Evolutionary conservation across 2,888 invertebrate genomes (phyloP).

Genomic region (Zelleria hepariella): DNA sequence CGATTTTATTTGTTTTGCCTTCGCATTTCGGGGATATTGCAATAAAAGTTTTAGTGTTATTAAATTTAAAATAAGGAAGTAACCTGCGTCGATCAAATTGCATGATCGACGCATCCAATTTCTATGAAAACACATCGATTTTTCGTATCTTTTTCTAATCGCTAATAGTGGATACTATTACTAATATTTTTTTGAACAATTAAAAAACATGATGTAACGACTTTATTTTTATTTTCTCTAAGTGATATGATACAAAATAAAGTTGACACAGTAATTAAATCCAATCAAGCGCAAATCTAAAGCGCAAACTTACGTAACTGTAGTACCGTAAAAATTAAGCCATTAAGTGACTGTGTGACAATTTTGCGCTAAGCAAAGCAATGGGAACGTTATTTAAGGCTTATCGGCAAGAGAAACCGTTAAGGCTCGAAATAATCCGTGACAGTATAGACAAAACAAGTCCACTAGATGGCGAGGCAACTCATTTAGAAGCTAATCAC

Average conservation of each 20-base stretch:
- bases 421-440: background rate
- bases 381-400: background rate
- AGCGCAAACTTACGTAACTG: background rate
- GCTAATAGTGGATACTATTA: too few relatives aligned
- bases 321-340: background rate
- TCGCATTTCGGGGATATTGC: slow-evolving; percentile 7
- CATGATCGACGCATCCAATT: too few relatives aligned
- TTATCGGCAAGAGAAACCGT: slow-evolving; percentile 4
- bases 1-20: slow-evolving; percentile 18
- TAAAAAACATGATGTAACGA: too few relatives aligned
- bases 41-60: slow-evolving; percentile 4
- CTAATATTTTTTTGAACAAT: too few relatives aligned
- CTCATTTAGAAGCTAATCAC: background rate
- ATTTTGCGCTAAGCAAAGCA: background rate
- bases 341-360: background rate
- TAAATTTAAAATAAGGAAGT: background rate
- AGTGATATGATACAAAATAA: background rate
- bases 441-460: background rate
- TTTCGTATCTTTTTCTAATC: too few relatives aligned
- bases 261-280: background rate
- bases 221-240: background rate
- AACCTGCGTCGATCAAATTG: too few relatives aligned
- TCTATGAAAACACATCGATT: too few relatives aligned
- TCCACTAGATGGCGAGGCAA: background rate
- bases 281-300: background rate